Conservation (phyloP, 2,797 vertebrate genomes). For the Neosilurus mollespiculum region DNA sequence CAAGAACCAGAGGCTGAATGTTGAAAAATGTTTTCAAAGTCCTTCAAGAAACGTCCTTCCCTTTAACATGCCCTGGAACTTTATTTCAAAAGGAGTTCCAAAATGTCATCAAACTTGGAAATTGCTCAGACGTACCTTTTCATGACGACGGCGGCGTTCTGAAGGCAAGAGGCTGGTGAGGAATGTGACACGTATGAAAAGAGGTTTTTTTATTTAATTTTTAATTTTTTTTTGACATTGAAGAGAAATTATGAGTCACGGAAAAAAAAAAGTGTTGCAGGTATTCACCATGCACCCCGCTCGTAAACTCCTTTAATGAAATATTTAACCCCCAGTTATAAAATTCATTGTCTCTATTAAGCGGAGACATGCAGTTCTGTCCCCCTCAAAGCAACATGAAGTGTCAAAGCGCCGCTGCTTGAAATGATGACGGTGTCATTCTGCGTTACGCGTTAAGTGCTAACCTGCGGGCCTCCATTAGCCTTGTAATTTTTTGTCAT, state of each 20-base stretch:
- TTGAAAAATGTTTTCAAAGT: not conserved
- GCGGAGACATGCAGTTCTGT: not conserved
- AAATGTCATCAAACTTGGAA: not conserved
- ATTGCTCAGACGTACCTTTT: not conserved
- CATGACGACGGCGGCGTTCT: not conserved
- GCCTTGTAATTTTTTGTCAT: not conserved
- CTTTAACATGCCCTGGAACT: not conserved
- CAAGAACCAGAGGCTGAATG: not conserved
- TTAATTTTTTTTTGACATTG: not conserved
- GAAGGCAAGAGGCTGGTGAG: not conserved
- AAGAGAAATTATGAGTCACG: not conserved
- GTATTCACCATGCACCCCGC: conserved; percentile 35
- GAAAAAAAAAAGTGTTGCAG: conserved; percentile 4
- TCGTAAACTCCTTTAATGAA: conserved; percentile 58
- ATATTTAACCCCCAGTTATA: conserved; percentile 51
- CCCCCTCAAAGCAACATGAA: not conserved
- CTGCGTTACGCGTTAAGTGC: not conserved
- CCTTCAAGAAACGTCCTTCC: not conserved
- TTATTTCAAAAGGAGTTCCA: not conserved
- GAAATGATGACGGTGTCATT: not conserved
- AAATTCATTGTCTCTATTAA: not conserved
- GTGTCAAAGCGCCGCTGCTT: not conserved
- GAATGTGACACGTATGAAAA: not conserved
- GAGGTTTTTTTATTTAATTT: not conserved
- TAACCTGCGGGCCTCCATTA: not conserved